These are phyloP conservation scores for Morpho helenor DNA, from an alignment of 2,888 invertebrate genomes.

Conservation along the genomic window DNA sequence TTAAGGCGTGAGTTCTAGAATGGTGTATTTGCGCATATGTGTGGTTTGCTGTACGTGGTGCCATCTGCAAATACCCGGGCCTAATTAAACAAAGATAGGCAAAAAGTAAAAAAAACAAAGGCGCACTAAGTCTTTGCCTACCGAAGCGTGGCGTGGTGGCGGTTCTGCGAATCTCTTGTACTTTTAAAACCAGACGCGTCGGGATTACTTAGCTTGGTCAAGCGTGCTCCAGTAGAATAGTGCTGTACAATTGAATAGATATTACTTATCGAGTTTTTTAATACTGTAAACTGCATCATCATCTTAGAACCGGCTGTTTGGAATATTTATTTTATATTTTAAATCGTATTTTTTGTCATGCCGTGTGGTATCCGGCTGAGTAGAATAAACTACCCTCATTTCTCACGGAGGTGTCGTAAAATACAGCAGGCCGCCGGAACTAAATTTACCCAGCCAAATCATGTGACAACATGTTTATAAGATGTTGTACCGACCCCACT, in stretches of 20 bases:
- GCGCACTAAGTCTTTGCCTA: constrained; percentile 45
- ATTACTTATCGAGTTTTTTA: neutral
- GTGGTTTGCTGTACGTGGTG: constrained; percentile 7
- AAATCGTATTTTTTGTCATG: too few relatives aligned
- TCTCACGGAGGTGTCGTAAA: too few relatives aligned
- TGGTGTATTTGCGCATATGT: constrained; percentile 2
- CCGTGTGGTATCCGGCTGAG: too few relatives aligned
- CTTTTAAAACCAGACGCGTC: constrained; percentile 48
- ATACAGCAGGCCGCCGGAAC: too few relatives aligned
- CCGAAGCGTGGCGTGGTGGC: constrained; percentile 45
- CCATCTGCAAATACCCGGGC: constrained; percentile 28
- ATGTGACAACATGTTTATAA: too few relatives aligned
- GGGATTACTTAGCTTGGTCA: constrained; percentile 57
- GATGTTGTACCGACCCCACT: too few relatives aligned
- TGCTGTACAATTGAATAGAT: constrained; percentile 4
- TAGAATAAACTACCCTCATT: too few relatives aligned
- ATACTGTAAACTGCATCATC: too few relatives aligned
- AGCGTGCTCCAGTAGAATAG: constrained; percentile 36
- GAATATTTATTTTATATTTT: too few relatives aligned
- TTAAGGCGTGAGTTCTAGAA: neutral
- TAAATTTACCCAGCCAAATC: too few relatives aligned
- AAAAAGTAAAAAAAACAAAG: constrained; percentile 33
- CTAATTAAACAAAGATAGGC: constrained; percentile 40
- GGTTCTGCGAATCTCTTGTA: constrained; percentile 57
- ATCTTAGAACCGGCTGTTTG: too few relatives aligned